Percentiles rank a stretch among this genome's conserved stretches.
Conservation (phyloP, 53 echinoderm and acorn worm species). For the Antedon mediterranea region DNA sequence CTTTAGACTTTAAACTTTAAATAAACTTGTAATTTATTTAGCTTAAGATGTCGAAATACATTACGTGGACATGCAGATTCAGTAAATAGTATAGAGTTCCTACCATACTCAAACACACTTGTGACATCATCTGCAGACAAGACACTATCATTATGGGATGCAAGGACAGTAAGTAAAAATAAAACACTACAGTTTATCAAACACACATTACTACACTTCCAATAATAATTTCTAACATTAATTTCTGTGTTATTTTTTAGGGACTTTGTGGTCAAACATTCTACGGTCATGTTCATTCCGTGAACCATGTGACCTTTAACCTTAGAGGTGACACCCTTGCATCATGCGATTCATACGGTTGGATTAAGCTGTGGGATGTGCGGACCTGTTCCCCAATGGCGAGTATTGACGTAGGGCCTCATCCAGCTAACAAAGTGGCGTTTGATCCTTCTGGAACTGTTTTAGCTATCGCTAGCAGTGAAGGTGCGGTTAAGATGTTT, state of each 20-base stretch:
- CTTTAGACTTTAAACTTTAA: no score
- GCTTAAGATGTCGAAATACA: conserved; percentile 80
- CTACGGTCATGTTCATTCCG: conserved; percentile 91
- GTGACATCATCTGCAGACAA: conserved; percentile 91
- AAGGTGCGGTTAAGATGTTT: conserved; percentile 79
- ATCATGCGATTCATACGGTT: conserved; percentile 94
- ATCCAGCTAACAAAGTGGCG: conserved; percentile 71
- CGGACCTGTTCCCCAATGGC: conserved; percentile 76
- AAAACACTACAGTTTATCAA: no score
- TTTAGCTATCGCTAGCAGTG: conserved; percentile 82
- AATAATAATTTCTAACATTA: no score
- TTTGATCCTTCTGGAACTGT: conserved; percentile 85
- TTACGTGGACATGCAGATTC: conserved; percentile 91
- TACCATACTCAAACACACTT: conserved; percentile 84
- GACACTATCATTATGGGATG: conserved; percentile 93
- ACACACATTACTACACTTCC: no score
- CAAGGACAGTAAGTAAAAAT: conserved; percentile 52
- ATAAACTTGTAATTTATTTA: conserved; percentile 6
- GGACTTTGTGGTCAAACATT: conserved; percentile 95
- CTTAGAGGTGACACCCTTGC: conserved; percentile 86
- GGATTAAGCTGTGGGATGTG: conserved; percentile 72
- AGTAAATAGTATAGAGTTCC: conserved; percentile 75
- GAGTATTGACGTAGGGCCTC: conserved; percentile 66
- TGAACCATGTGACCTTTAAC: conserved; percentile 84
- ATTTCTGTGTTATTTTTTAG: conserved; percentile 26